A percentile compares a stretch with the other conserved stretches of the same genome.
These are phyloP conservation scores for Iguana delicatissima DNA, from an alignment of 2,797 vertebrate species.

Conservation along the genomic window DNA sequence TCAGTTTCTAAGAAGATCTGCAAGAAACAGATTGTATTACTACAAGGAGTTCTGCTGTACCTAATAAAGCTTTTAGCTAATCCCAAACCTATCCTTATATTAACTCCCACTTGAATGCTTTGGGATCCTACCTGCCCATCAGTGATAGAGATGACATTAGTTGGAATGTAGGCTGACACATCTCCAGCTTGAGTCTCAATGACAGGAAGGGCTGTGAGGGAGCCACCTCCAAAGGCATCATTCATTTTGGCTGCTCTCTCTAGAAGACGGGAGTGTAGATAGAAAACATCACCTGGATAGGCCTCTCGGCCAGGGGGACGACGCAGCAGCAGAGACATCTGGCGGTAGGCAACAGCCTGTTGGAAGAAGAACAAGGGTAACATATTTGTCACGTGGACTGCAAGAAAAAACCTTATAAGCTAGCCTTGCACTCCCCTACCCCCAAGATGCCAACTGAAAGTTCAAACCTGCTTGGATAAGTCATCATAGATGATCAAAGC, in stretches of 20 bases:
- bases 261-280: slow-evolving; percentile 96
- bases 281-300: slow-evolving; percentile 98
- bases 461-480: slow-evolving; percentile 95
- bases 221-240: slow-evolving; percentile 95
- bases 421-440: too few species aligned
- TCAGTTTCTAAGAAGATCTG: slow-evolving; percentile 99
- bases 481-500: slow-evolving; percentile 98
- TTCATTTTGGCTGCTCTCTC: slow-evolving; percentile 99
- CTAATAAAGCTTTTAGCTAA: not conserved
- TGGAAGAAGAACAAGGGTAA: rapidly evolving
- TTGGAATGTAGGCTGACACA: slow-evolving; percentile 99
- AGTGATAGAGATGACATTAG: slow-evolving; percentile 98
- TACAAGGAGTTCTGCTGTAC: not conserved
- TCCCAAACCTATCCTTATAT: too few species aligned
- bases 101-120: too few species aligned
- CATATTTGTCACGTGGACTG: too few species aligned
- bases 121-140: slow-evolving; percentile 90
- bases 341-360: slow-evolving; percentile 97
- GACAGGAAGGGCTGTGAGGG: slow-evolving; percentile 95
- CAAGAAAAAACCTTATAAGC: not conserved
- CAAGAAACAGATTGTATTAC: not conserved
- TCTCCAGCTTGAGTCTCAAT: slow-evolving; percentile 99
- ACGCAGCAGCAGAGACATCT: slow-evolving; percentile 98
- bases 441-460: not conserved
- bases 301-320: slow-evolving; percentile 97